These are phyloP conservation scores for Martes martes DNA, from an alignment of 2,113 vertebrate species.

Conservation along the genomic window DNA sequence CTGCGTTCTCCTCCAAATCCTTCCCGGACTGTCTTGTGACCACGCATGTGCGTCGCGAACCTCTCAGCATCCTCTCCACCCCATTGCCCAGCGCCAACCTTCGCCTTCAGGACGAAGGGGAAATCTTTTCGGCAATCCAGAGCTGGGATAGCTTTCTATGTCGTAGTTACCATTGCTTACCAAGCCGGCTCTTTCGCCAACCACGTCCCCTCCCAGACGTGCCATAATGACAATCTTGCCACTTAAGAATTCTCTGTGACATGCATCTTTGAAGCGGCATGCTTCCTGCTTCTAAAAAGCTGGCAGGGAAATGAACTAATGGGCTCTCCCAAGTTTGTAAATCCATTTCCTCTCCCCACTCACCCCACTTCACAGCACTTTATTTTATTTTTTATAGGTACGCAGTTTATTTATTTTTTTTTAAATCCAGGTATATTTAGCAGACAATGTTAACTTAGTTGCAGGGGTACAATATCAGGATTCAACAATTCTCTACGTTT, in stretches of 20 bases:
- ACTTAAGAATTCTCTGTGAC: background rate
- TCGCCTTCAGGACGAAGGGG: too few species aligned
- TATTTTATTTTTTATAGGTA: background rate
- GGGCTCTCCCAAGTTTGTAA: background rate
- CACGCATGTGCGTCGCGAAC: rapidly evolving
- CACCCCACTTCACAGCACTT: background rate
- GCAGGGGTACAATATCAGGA: background rate
- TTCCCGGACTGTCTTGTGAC: background rate
- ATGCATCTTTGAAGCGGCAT: rapidly evolving
- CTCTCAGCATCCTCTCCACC: rapidly evolving
- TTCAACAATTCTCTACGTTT: background rate
- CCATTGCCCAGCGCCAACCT: background rate
- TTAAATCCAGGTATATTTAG: background rate
- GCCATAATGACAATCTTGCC: background rate
- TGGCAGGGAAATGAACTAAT: too few species aligned
- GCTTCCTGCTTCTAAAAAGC: background rate
- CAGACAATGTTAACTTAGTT: background rate
- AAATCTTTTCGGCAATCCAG: background rate
- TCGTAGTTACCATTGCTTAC: rapidly evolving
- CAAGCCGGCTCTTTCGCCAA: background rate
- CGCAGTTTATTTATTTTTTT: background rate
- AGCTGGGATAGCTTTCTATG: rapidly evolving
- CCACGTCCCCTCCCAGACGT: background rate
- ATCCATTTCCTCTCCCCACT: background rate
- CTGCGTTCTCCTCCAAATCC: rapidly evolving